A percentile compares a stretch with the other conserved stretches of the same genome.
These are phyloP conservation scores for Tribolium madens DNA, from an alignment of 1,140 invertebrate genomes.

Conservation along the genomic window DNA sequence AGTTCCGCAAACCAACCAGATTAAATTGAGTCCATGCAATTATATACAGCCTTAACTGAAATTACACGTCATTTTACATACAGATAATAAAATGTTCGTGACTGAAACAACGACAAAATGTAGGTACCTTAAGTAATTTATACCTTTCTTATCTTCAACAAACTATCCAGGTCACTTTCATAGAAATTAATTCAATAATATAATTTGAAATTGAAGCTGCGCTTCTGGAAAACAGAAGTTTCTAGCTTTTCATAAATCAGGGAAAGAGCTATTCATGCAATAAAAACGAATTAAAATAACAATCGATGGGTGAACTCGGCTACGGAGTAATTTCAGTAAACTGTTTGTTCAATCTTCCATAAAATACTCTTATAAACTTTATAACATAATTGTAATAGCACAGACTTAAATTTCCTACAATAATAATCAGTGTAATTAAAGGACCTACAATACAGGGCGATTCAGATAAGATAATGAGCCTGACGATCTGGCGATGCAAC, in stretches of 20 bases:
- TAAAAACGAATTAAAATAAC: constrained; percentile 36
- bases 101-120: too few relatives aligned
- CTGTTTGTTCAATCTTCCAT: constrained; percentile 18
- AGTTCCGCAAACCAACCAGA: constrained; percentile 27
- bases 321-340: constrained; percentile 25
- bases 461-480: too few relatives aligned
- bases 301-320: constrained; percentile 10
- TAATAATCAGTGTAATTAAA: background rate
- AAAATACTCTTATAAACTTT: constrained; percentile 31
- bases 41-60: constrained; percentile 4
- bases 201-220: background rate
- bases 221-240: background rate
- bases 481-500: too few relatives aligned
- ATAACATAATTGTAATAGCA: constrained; percentile 1
- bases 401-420: background rate
- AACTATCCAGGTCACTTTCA: background rate
- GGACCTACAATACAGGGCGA: too few relatives aligned
- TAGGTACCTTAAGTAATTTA: too few relatives aligned
- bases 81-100: too few relatives aligned
- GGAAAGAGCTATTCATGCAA: constrained; percentile 6
- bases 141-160: background rate
- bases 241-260: constrained; percentile 26
- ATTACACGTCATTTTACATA: constrained; percentile 21
- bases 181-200: background rate
- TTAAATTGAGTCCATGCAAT: constrained; percentile 39